These are phyloP conservation scores for Bos indicus DNA, from an alignment of 2,113 vertebrate genomes.

Conservation along the genomic window DNA sequence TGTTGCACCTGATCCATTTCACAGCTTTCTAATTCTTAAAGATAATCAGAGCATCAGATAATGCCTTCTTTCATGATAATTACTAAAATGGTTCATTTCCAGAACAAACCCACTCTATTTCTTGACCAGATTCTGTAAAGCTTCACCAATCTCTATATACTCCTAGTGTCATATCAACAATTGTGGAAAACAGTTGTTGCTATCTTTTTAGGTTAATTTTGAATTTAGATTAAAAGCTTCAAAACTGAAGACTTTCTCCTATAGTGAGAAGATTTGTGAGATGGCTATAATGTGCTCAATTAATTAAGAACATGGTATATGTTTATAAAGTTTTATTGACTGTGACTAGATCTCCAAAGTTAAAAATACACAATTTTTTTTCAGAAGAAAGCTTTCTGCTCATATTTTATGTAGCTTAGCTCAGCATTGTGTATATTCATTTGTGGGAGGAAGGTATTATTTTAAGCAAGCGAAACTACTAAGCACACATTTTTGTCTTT, in stretches of 20 bases:
- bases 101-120: not conserved
- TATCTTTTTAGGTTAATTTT: not conserved
- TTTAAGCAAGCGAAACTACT: slow-evolving; percentile 1
- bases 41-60: not conserved
- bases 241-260: not conserved
- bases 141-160: not conserved
- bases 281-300: not conserved
- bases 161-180: not conserved
- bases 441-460: not conserved
- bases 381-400: not conserved
- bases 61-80: not conserved
- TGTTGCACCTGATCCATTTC: not conserved
- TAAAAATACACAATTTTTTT: slow-evolving; percentile 2
- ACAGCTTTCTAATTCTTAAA: slow-evolving; percentile 7
- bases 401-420: not conserved
- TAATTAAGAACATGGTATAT: not conserved
- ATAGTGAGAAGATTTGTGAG: not conserved
- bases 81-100: not conserved
- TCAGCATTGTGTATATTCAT: not conserved
- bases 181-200: not conserved
- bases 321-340: not conserved
- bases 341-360: not conserved
- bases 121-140: not conserved
- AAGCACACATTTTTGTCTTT: not conserved
- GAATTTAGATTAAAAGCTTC: not conserved